Percentiles rank a stretch among this genome's conserved stretches.
These are phyloP conservation scores for Drosophila biarmipes DNA, from an alignment of 1,140 invertebrate genomes.

Conservation along the genomic window DNA sequence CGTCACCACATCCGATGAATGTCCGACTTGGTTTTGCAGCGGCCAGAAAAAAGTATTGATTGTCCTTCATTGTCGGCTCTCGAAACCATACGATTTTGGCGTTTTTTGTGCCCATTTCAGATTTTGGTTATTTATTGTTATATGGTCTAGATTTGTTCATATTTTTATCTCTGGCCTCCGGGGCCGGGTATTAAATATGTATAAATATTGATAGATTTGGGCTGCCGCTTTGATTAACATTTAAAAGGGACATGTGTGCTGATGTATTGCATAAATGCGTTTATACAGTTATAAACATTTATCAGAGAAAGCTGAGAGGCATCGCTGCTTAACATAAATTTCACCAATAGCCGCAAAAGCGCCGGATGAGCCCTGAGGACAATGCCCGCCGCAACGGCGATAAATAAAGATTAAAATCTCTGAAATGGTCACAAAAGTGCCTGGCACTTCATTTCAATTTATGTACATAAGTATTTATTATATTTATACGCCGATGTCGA, in stretches of 20 bases:
- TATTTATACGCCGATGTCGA: constrained; percentile 10
- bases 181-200: constrained; percentile 51
- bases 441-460: constrained; percentile 81
- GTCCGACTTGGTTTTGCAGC: constrained; percentile 28
- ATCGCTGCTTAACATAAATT: constrained; percentile 60
- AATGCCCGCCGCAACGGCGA: constrained; percentile 53
- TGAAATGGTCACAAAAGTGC: constrained; percentile 75
- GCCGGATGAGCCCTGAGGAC: constrained; percentile 22
- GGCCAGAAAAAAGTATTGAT: constrained; percentile 19
- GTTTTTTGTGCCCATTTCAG: constrained; percentile 15
- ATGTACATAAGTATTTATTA: constrained; percentile 43
- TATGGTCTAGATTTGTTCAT: neutral
- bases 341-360: constrained; percentile 8
- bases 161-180: neutral
- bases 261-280: constrained; percentile 44
- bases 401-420: constrained; percentile 82
- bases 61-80: constrained; percentile 25
- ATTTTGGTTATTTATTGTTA: constrained; percentile 44
- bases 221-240: constrained; percentile 32
- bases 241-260: constrained; percentile 37
- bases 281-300: constrained; percentile 71
- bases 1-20: constrained; percentile 57
- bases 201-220: constrained; percentile 50
- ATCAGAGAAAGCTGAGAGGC: constrained; percentile 37
- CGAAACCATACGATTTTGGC: constrained; percentile 19